These are phyloP conservation scores for Leptatherina wallacei DNA, from an alignment of 2,797 vertebrate genomes.

Conservation along the genomic window DNA sequence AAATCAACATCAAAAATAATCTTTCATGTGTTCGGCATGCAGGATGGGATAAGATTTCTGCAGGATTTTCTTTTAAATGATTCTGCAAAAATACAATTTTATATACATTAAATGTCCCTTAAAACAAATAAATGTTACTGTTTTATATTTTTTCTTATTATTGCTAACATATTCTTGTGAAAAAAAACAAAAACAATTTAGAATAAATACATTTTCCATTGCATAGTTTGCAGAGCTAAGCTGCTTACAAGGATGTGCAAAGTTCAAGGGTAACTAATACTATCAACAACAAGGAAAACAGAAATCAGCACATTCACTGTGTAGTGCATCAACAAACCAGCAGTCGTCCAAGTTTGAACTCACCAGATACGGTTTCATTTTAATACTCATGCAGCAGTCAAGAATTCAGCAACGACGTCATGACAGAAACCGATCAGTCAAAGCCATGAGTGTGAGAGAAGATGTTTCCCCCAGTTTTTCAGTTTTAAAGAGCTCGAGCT, in stretches of 20 bases:
- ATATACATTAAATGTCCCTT: neutral
- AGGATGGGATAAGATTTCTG: conserved; percentile 15
- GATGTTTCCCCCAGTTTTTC: neutral
- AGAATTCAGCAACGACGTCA: conserved; percentile 2
- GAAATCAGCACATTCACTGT: conserved; percentile 7
- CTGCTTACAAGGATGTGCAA: conserved; percentile 48
- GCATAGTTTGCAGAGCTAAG: conserved; percentile 55
- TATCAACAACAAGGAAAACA: conserved; percentile 21
- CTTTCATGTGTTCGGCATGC: conserved; percentile 31
- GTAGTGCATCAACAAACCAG: conserved; percentile 8
- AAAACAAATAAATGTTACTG: conserved; percentile 4
- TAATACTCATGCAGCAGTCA: conserved; percentile 21
- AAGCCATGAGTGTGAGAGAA: neutral
- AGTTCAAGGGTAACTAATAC: conserved; percentile 31
- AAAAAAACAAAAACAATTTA: conserved; percentile 1
- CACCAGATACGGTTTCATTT: neutral
- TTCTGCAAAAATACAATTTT: conserved; percentile 11
- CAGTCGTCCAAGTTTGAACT: conserved; percentile 11
- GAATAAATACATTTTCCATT: conserved; percentile 65
- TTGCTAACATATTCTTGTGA: conserved; percentile 4
- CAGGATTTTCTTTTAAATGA: conserved; percentile 30
- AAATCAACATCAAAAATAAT: conserved; percentile 15
- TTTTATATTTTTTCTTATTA: conserved; percentile 4
- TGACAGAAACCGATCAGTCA: conserved; percentile 14
- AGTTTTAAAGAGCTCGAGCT: conserved; percentile 60